These are phyloP conservation scores for Opisthocomus hoazin DNA, from an alignment of 2,113 vertebrate genomes.

Conservation along the genomic window DNA sequence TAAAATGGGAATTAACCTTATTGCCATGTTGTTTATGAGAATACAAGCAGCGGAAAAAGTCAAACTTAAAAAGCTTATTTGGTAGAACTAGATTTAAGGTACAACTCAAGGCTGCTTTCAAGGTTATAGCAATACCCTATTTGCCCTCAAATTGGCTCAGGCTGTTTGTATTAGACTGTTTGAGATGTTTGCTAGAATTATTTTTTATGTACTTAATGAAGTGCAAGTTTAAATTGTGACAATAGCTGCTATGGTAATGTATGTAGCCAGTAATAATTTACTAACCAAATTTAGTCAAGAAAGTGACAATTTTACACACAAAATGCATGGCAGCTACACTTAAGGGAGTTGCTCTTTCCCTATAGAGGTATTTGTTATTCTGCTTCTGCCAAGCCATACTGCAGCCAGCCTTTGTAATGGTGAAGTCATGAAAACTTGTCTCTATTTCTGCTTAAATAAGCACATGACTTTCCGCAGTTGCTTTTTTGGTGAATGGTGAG, in stretches of 20 bases:
- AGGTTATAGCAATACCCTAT: neutral
- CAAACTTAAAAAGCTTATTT: neutral
- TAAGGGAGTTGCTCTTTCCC: neutral
- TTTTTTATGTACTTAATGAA: neutral
- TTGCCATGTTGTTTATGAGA: neutral
- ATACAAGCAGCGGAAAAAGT: neutral
- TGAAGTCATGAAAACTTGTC: neutral
- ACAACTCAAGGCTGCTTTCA: neutral
- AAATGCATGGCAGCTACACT: neutral
- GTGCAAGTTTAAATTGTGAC: neutral
- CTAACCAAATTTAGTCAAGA: neutral
- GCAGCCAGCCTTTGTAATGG: neutral
- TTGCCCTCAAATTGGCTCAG: neutral
- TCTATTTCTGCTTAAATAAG: neutral
- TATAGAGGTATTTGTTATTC: neutral
- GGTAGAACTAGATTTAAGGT: neutral
- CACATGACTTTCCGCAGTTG: fast-evolving
- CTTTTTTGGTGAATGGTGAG: neutral
- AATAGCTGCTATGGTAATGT: neutral
- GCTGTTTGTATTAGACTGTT: neutral
- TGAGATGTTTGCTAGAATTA: neutral
- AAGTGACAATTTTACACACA: neutral
- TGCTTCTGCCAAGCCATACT: neutral
- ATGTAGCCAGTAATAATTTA: neutral
- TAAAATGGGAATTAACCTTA: neutral